phyloP scores from a whole-genome alignment of 2,888 invertebrate species.

The Tetrapedia diversipes region DNA sequence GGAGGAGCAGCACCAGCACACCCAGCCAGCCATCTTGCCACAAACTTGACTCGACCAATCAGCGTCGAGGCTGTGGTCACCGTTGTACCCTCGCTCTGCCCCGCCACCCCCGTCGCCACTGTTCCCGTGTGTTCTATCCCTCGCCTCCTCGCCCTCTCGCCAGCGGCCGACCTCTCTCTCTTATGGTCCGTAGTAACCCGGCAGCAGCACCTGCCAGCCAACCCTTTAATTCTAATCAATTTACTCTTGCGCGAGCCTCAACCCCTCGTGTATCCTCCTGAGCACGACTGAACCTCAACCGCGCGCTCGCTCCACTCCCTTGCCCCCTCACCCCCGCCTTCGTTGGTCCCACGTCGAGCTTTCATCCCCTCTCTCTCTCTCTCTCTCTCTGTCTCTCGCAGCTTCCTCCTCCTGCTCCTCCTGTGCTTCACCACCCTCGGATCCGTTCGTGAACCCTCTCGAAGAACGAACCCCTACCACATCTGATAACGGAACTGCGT shows the following conservation, averaged over 20 bases:
- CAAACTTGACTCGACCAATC: conserved; percentile 83
- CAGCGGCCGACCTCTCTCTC: conserved; percentile 51
- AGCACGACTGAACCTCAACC: conserved; percentile 64
- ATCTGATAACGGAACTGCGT: conserved; percentile 70
- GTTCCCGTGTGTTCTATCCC: conserved; percentile 56
- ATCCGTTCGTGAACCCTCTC: conserved; percentile 34
- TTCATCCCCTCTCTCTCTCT: conserved; percentile 14
- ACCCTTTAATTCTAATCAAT: conserved; percentile 82
- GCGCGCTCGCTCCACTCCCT: conserved; percentile 30
- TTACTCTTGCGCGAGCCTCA: conserved; percentile 77
- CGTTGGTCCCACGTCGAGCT: conserved; percentile 5
- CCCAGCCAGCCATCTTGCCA: conserved; percentile 82
- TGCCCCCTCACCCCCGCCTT: conserved; percentile 2
- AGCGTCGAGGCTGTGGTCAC: conserved; percentile 83
- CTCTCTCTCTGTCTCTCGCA: conserved; percentile 24
- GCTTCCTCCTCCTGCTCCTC: background rate
- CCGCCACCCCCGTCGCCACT: conserved; percentile 61
- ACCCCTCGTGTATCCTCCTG: conserved; percentile 68
- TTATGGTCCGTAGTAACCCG: conserved; percentile 64
- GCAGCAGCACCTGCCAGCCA: conserved; percentile 69
- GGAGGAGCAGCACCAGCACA: conserved; percentile 43
- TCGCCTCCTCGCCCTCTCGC: conserved; percentile 59
- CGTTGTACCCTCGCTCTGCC: conserved; percentile 77
- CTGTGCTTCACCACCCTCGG: no score
- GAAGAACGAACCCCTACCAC: conserved; percentile 65